phyloP scores from a whole-genome alignment of 2,113 vertebrate species.

The Hystrix brachyura region DNA sequence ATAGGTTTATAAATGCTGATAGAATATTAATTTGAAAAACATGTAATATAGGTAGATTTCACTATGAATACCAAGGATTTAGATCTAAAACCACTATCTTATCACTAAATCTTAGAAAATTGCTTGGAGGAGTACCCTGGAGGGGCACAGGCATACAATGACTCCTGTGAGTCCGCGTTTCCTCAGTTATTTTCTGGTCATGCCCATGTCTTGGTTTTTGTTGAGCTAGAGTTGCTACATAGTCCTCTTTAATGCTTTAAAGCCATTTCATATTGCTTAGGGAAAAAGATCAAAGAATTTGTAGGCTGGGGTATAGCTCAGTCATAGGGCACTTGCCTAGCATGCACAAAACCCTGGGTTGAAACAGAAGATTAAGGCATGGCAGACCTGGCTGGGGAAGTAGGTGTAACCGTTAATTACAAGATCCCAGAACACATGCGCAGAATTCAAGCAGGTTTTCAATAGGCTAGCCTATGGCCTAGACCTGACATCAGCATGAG shows the following conservation, averaged over 20 bases:
- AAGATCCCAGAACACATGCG: background rate
- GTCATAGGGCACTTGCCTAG: background rate
- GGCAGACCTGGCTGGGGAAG: background rate
- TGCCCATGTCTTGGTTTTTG: background rate
- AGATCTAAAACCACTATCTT: background rate
- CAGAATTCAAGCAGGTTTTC: background rate
- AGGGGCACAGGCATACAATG: background rate
- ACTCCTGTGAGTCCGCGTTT: background rate
- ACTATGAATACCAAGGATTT: background rate
- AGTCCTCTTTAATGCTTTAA: background rate
- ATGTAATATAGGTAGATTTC: slow-evolving; percentile 26
- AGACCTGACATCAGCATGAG: background rate
- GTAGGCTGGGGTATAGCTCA: background rate
- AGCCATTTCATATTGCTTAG: background rate
- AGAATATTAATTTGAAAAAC: slow-evolving; percentile 15
- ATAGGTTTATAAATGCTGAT: background rate
- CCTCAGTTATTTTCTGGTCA: slow-evolving; percentile 35
- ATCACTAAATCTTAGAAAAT: slow-evolving; percentile 56
- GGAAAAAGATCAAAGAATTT: background rate
- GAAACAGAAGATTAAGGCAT: background rate
- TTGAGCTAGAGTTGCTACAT: background rate
- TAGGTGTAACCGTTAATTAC: background rate
- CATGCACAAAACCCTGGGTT: background rate
- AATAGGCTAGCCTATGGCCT: background rate
- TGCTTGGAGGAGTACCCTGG: background rate